Conservation (phyloP, 1,140 invertebrate species). For the Paramacrobiotus metropolitanus region DNA sequence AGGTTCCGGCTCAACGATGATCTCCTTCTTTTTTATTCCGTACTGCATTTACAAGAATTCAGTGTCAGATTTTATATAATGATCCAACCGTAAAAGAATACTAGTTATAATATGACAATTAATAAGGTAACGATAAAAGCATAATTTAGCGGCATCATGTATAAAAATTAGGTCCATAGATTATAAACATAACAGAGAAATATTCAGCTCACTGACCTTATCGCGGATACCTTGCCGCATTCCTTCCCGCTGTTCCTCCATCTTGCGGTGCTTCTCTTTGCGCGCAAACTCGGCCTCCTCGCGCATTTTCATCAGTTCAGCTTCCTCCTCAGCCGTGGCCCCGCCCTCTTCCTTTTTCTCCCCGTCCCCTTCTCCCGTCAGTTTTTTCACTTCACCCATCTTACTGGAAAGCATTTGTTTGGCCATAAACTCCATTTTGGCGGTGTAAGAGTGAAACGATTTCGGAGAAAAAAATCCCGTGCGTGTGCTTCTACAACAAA, state of each 20-base stretch:
- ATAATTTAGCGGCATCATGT: too few relatives aligned
- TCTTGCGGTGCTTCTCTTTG: conserved; percentile 45
- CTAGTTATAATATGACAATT: too few relatives aligned
- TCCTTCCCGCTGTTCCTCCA: conserved; percentile 91
- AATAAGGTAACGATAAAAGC: too few relatives aligned
- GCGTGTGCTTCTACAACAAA: too few relatives aligned
- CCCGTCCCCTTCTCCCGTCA: conserved; percentile 14
- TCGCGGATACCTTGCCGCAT: conserved; percentile 93
- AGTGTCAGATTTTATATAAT: too few relatives aligned
- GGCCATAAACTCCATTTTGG: conserved; percentile 2
- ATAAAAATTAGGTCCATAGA: conserved; percentile 99
- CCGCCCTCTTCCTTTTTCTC: conserved; percentile 17
- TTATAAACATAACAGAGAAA: conserved; percentile 18
- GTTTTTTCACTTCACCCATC: conserved; percentile 5
- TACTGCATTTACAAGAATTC: too few relatives aligned
- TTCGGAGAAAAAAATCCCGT: too few relatives aligned
- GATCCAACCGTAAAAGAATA: too few relatives aligned
- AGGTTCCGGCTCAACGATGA: conserved; percentile 42
- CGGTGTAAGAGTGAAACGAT: too few relatives aligned
- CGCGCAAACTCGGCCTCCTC: conserved; percentile 27
- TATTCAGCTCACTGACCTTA: conserved; percentile 42
- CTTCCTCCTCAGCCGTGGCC: conserved; percentile 20
- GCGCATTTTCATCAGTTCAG: conserved; percentile 27
- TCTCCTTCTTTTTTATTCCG: conserved; percentile 90
- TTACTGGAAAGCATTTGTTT: conserved; percentile 1